Base-by-base conservation (phyloP, 1,140 invertebrate genomes). In the Macrostomum lignano region DNA sequence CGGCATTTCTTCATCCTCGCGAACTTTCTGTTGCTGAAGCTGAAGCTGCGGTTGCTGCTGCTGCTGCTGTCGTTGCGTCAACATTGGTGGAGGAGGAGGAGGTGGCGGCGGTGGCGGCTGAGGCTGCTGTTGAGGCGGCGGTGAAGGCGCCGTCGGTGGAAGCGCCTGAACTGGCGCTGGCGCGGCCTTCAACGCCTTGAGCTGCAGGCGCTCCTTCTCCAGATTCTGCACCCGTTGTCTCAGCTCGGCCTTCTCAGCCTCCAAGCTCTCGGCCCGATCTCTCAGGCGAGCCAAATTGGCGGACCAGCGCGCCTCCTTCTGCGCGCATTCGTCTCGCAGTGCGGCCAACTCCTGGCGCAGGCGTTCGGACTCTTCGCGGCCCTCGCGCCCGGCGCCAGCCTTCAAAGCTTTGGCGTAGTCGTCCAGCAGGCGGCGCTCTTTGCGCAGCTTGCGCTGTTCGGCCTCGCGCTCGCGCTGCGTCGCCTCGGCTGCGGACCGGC, bases 231-330 rank as follows among this genome's bases (percentile, higher is more conserved):
- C 53, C 57, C 77, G 71, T 35, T 67, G 63, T 42, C 70, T 69
- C 10, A 74, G 51, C 35, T 65, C 62, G 10, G 61, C 58, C 44
- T 73, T 73, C 42, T 77, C 73, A 40, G 68, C 67, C 49, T 74
- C 73, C 21, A 72, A 49, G 21, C 67, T 61, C 47, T 74, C 70
- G 7, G 79, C 55, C 48, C 74, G 71, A 43, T 71, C 72, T 31
- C 72, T 64, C 2, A 76, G 58, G 34, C 74, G 61, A 3, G 71
- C 68, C 43, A 71, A 70, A 3, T 63, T 66, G 1, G 72, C 66
- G 10, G 68, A 67, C 55, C 72, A 72, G 44, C 70, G 66, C 10
- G 65, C 64, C 44, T 79, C 75, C 51, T 74, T 76, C 19, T 67
- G 49, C 45, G 65, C 68, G 21, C 72, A 55, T 41, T 77, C 70